Evolutionary conservation across 1,140 invertebrate species (phyloP), one percentile per base, ranked within the genome.

Genomic region (Bombus vancouverensis): DNA sequence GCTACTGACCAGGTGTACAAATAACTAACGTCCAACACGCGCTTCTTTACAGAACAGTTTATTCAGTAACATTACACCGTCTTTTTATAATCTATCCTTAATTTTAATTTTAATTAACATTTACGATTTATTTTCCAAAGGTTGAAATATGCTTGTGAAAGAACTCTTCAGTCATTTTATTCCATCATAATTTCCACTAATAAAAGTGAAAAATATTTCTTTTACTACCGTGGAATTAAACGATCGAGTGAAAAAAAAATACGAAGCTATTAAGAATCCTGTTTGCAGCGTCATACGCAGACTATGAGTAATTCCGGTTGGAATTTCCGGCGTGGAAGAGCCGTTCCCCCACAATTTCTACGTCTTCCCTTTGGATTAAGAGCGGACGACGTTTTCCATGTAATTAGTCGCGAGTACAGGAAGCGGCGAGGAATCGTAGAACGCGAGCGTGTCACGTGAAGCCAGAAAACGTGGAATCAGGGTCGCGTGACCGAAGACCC

Each of bases 401-500:
- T 53, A 85, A 85, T 85, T 85, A 72, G 68, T 15, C 57, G 22
- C 1, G 28, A 32, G 15, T 62, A 22, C 74, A 65, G 68, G 76
- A 72, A 85, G 57, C 6, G 10, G 28, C 32, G 32, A 32, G 28
- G 42, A 44, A 71, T 68, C 66, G 28, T 37, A 73, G 34, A 32
- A 66, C 13, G 28, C 42, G 62, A 25, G 47, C 13, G n/a, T 3
- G n/a, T 71, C 66, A 25, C 76, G 68, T 42, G 34, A 85, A 37
- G 42, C 68, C 83, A 37, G 76, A 80, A 85, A 85, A 85, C 68
- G 42, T n/a, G 42, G 37, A 79, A 34, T 44, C 37, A 77, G 66
- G n/a, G 39, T 84, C 82, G 76, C 82, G 76, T 84, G 75, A 84
- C 82, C 66, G 72, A 47, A 34, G 72, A 57, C 66, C 82, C 65